phyloP scores from a whole-genome alignment of 2,113 vertebrate genomes.

The Microcebus jonahi region DNA sequence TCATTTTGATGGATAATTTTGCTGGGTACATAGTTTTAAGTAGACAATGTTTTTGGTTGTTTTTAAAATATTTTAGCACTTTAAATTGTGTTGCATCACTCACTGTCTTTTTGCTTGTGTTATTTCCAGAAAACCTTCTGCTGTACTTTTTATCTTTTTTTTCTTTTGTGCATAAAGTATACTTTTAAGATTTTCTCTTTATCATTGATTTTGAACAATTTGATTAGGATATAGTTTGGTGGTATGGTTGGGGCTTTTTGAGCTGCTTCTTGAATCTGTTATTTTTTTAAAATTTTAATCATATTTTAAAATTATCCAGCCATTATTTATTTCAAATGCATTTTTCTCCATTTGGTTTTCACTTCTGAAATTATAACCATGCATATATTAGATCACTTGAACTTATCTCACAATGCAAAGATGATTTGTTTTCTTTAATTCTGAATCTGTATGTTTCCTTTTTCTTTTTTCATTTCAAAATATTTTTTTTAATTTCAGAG shows the following conservation, averaged over 20 bases:
- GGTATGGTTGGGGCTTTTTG: not conserved
- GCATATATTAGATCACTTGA: not conserved
- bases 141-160: not conserved
- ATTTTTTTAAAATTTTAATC: not conserved
- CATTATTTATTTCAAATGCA: not conserved
- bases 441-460: not conserved
- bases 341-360: not conserved
- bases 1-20: not conserved
- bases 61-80: not conserved
- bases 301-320: not conserved
- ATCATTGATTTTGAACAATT: not conserved
- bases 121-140: not conserved
- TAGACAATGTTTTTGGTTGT: not conserved
- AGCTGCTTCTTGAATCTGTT: not conserved
- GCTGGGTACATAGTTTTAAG: not conserved
- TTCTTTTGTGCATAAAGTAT: not conserved
- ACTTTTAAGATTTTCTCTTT: not conserved
- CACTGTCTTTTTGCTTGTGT: not conserved
- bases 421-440: not conserved
- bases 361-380: not conserved
- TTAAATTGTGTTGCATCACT: not conserved
- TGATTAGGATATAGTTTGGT: not conserved
- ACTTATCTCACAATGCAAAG: not conserved
- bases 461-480: not conserved
- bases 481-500: too few species aligned